Evolutionary conservation across 2,113 vertebrate species (phyloP).

Genomic region (Stigmatopora argus): DNA sequence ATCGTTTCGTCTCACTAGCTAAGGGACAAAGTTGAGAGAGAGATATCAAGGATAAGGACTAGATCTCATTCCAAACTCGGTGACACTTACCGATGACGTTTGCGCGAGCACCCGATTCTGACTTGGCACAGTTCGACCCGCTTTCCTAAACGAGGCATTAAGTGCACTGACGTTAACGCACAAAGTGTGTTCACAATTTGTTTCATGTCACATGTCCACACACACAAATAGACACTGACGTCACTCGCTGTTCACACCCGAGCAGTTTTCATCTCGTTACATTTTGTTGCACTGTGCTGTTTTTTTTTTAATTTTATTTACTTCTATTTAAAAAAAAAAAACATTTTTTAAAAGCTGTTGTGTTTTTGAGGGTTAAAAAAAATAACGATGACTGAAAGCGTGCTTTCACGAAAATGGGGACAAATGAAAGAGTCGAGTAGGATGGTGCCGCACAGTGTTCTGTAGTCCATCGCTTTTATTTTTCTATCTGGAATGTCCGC

Average conservation of each 20-base stretch:
- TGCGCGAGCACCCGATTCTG: conserved; percentile 28
- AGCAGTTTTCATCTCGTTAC: conserved; percentile 35
- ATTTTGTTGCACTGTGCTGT: conserved; percentile 34
- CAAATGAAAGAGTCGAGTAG: conserved; percentile 25
- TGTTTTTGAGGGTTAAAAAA: not conserved
- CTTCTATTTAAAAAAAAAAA: conserved; percentile 30
- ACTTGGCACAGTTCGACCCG: conserved; percentile 49
- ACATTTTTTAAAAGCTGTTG: not conserved
- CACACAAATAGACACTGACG: conserved; percentile 17
- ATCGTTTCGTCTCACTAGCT: not conserved
- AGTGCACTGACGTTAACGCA: conserved; percentile 28
- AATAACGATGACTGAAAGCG: conserved; percentile 38
- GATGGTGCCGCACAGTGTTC: conserved; percentile 35
- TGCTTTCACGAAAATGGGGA: conserved; percentile 31
- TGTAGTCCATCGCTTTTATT: conserved; percentile 60
- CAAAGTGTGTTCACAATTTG: not conserved
- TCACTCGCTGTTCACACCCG: conserved; percentile 27
- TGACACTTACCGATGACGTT: not conserved
- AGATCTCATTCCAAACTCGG: not conserved
- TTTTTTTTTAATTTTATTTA: conserved; percentile 46
- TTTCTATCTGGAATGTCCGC: conserved; percentile 48
- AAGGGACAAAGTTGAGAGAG: not conserved
- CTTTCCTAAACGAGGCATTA: conserved; percentile 17
- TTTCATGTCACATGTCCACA: conserved; percentile 18
- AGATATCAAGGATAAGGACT: not conserved